phyloP scores from a whole-genome alignment of 1,140 invertebrate genomes.

The Solen grandis region DNA sequence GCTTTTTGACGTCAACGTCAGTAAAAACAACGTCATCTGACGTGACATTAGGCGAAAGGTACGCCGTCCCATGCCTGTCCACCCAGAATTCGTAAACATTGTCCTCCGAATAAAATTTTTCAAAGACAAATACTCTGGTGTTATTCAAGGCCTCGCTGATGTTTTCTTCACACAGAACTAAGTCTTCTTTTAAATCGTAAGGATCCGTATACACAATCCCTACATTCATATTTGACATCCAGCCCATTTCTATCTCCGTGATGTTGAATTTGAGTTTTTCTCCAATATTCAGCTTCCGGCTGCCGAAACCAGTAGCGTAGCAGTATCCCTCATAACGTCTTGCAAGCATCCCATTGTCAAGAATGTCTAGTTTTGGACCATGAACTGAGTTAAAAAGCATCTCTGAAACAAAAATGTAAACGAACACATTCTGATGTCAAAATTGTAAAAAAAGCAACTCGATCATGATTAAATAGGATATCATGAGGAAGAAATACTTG shows the following conservation, averaged over 20 bases:
- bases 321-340: slow-evolving; percentile 42
- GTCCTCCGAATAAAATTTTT: slow-evolving; percentile 36
- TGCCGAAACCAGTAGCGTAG: slow-evolving; percentile 14
- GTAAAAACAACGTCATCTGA: slow-evolving; percentile 29
- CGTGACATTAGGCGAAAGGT: slow-evolving; percentile 40
- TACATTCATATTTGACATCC: slow-evolving; percentile 48
- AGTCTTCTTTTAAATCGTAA: not conserved
- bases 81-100: slow-evolving; percentile 40
- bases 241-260: slow-evolving; percentile 34
- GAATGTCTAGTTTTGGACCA: slow-evolving; percentile 30
- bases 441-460: too few species aligned
- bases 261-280: slow-evolving; percentile 43
- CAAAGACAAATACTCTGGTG: slow-evolving; percentile 38
- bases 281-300: slow-evolving; percentile 1
- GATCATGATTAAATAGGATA: too few species aligned
- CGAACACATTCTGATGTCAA: too few species aligned
- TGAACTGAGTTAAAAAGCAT: slow-evolving; percentile 1
- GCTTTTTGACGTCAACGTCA: slow-evolving; percentile 44
- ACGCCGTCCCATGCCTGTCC: slow-evolving; percentile 21
- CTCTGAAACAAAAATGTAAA: too few species aligned
- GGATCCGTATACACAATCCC: slow-evolving; percentile 29
- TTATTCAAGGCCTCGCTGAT: slow-evolving; percentile 3
- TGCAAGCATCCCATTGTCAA: slow-evolving; percentile 23
- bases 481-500: too few species aligned
- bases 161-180: slow-evolving; percentile 46